Evolutionary conservation across 2,888 invertebrate species (phyloP), one percentile per base, ranked within the genome.

Genomic region (Cataglyphis rosenhaueri): DNA sequence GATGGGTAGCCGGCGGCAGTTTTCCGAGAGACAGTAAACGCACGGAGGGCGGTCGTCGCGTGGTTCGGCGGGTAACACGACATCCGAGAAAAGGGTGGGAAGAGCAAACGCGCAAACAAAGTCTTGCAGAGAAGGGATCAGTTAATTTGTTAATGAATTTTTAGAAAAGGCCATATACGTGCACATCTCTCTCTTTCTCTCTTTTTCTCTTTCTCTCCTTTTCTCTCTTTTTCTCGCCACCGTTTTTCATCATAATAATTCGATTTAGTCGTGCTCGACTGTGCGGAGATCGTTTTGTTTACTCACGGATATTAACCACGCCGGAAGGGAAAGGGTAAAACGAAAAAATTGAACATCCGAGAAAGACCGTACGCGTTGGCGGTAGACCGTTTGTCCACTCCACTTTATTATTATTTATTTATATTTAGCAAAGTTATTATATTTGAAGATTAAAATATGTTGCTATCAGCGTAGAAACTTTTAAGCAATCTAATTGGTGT

Each of bases 61-160:
- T 41, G 68, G 44, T 76, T 57, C 79, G 73, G 29, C 38, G 62
- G 25, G 18, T 75, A 62, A 65, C 44, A 12, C 6, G 76, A 75
- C 44, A 59, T 12, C 9, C 21, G 64, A 8, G 52, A n/a, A 48
- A 21, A 21, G 70, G 62, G 35, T 41, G 64, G 52, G 48, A 71
- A 57, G 29, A 18, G 48, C 55, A 44, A 57, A 68, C 68, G 29
- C 9, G 73, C 64, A 21, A 52, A 61, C 59, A 29, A 84, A 85
- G 89, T 89, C 87, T 90, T 91, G 90, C 87, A 88, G 87, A 85
- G 89, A 88, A 89, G 52, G 32, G 41, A 75, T 65, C 29, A 82
- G 85, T 91, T 89, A 89, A 92, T 92, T 92, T 87, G 89, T 88
- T 92, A 92, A 92, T 92, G 91, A 92, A 91, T 92, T 91, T 89